Evolutionary conservation across 2,888 invertebrate species (phyloP).

Genomic region (Tachystola acroxantha): DNA sequence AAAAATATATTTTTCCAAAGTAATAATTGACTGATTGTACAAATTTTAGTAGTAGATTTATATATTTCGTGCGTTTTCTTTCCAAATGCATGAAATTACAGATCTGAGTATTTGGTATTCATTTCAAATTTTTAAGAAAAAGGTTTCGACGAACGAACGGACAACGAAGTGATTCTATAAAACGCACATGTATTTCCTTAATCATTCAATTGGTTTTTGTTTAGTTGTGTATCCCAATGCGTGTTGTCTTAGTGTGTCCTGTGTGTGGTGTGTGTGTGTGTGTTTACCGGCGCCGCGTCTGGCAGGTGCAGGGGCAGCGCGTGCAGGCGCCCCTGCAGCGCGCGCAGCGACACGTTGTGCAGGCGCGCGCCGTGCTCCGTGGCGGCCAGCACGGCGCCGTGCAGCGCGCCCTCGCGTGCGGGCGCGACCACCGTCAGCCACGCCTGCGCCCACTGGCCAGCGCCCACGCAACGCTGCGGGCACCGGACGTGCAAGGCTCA

Average conservation of each 20-base stretch:
- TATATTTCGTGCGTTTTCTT: too few relatives aligned
- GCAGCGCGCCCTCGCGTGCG: slow-evolving; percentile 30
- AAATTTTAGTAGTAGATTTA: too few relatives aligned
- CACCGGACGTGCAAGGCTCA: too few relatives aligned
- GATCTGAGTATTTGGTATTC: too few relatives aligned
- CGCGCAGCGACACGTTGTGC: slow-evolving; percentile 18
- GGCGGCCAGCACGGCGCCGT: slow-evolving; percentile 19
- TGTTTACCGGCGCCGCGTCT: slow-evolving; percentile 13
- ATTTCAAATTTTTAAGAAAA: too few relatives aligned
- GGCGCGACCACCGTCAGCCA: slow-evolving; percentile 39
- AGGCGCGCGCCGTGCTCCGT: slow-evolving; percentile 13
- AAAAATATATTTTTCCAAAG: too few relatives aligned
- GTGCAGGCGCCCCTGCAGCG: slow-evolving; percentile 14
- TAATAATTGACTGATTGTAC: too few relatives aligned
- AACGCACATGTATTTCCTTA: background rate
- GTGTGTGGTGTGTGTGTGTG: background rate
- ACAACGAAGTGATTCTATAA: too few relatives aligned
- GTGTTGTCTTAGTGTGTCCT: background rate
- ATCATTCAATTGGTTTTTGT: background rate
- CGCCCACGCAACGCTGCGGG: slow-evolving; percentile 27
- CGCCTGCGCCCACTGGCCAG: slow-evolving; percentile 17
- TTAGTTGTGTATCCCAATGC: background rate
- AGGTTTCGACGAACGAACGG: too few relatives aligned
- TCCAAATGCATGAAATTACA: too few relatives aligned
- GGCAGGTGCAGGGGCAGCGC: slow-evolving; percentile 9